Percentiles rank a stretch among this genome's conserved stretches.
These are phyloP conservation scores for Hydrotaea cyrtoneurina DNA, from an alignment of 2,888 invertebrate species.

Conservation along the genomic window DNA sequence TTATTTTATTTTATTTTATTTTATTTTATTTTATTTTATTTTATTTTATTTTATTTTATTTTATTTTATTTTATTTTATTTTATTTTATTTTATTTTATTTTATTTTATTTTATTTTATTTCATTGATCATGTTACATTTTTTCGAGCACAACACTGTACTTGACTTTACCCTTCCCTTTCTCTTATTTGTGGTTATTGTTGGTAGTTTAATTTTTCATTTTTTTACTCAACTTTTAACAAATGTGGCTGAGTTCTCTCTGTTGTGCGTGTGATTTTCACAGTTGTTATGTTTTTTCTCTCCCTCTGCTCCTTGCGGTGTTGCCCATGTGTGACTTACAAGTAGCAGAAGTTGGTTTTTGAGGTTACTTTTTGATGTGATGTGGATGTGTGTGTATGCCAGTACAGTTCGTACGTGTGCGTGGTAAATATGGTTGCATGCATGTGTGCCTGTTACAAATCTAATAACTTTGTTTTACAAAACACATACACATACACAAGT, in stretches of 20 bases:
- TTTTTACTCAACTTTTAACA: slow-evolving; percentile 9
- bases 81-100: too few species aligned
- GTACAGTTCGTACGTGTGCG: neutral
- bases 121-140: too few species aligned
- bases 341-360: slow-evolving; percentile 62
- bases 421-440: neutral
- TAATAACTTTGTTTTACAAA: slow-evolving; percentile 46
- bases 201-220: neutral
- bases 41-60: too few species aligned
- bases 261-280: slow-evolving; percentile 1
- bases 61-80: too few species aligned
- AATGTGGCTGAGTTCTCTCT: slow-evolving; percentile 46
- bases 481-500: neutral
- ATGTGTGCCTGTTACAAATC: slow-evolving; percentile 37
- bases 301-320: slow-evolving; percentile 47
- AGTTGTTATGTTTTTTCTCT: slow-evolving; percentile 8
- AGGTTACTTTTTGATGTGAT: slow-evolving; percentile 58
- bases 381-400: slow-evolving; percentile 3
- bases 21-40: too few species aligned
- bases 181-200: neutral
- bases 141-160: too few species aligned
- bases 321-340: slow-evolving; percentile 62
- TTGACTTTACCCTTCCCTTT: neutral
- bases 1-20: too few species aligned
- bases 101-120: too few species aligned